Evolutionary conservation across 2,888 invertebrate species (phyloP).

Genomic region (Oligia fasciuncula): DNA sequence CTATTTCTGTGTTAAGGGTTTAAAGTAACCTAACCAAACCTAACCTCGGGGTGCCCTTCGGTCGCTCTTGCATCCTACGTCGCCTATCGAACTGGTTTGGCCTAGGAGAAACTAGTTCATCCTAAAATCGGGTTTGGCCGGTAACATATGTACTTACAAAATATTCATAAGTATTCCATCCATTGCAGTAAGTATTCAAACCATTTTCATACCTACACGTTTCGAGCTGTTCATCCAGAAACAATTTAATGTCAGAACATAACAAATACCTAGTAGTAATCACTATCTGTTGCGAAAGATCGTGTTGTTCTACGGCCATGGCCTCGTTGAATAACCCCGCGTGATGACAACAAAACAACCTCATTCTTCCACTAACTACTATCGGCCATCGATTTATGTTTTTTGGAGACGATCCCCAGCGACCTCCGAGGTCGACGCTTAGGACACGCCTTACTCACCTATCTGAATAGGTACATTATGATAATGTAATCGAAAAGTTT

Average conservation of each 20-base stretch:
- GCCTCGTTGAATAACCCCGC: constrained; percentile 59
- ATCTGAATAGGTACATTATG: constrained; percentile 31
- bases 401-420: constrained; percentile 41
- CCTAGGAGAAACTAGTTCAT: too few species aligned
- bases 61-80: too few species aligned
- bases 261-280: constrained; percentile 41
- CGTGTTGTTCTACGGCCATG: constrained; percentile 69
- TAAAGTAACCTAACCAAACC: too few species aligned
- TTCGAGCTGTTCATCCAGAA: not conserved
- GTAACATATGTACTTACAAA: not conserved
- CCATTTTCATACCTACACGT: not conserved
- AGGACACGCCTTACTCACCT: constrained; percentile 23
- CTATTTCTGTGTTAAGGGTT: too few species aligned
- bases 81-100: too few species aligned
- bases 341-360: constrained; percentile 62
- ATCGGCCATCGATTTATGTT: constrained; percentile 45
- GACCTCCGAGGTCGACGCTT: constrained; percentile 22
- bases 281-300: constrained; percentile 49
- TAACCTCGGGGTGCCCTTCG: too few species aligned
- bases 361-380: constrained; percentile 27
- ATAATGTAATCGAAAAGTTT: constrained; percentile 24
- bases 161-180: not conserved
- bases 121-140: too few species aligned
- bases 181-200: too few species aligned
- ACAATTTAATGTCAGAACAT: constrained; percentile 2